Base-by-base conservation (phyloP, 1,140 invertebrate species). In the Lepidurus arcticus region DNA sequence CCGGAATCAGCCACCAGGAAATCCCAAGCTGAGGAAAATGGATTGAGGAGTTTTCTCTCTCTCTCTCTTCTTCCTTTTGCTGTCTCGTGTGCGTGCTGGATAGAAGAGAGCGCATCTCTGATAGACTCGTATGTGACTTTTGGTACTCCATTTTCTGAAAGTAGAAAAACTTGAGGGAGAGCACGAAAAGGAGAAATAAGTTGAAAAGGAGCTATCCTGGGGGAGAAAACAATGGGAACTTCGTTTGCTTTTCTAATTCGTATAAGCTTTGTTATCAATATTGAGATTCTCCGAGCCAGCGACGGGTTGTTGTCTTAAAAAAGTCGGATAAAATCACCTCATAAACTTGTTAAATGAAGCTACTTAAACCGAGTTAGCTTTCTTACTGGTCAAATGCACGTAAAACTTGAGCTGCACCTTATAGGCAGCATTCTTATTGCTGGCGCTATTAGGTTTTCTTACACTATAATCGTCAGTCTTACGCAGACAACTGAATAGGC, bases 1-100 rank as follows among this genome's bases (percentile, higher is more conserved):
- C 53, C 21, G 53, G 53, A 65, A 65, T 65, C 53, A 65, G 53
- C 53, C 53, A 65, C 53, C 53, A 65, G 53, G 9, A 65, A 65
- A 65, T n/a, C 21, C 9, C 53, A 65, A 65, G 53, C 53, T 65
- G 53, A 16, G 53, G 53, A 65, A 65, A 65, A 65, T 65, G 53
- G 53, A 65, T 65, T 65, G 53, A 65, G n/a, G 53, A 13, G 16
- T 65, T 65, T 65, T 9, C 53, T 65, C 21, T 16, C 53, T 65
- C 21, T 65, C 5, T 65, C 13, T 65, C 16, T 47, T 47, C 45
- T 16, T 10, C 16, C 16, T 47, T 47, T 47, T 47, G 21, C 21
- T 65, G 16, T 65, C 21, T 16, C 21, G 53, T 65, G 53, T 65
- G 53, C 53, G 53, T 65, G 53, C 53, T 65, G 53, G 21, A 21